phyloP scores from a whole-genome alignment of 2,797 vertebrate species.

The Cheirogaleus major region DNA sequence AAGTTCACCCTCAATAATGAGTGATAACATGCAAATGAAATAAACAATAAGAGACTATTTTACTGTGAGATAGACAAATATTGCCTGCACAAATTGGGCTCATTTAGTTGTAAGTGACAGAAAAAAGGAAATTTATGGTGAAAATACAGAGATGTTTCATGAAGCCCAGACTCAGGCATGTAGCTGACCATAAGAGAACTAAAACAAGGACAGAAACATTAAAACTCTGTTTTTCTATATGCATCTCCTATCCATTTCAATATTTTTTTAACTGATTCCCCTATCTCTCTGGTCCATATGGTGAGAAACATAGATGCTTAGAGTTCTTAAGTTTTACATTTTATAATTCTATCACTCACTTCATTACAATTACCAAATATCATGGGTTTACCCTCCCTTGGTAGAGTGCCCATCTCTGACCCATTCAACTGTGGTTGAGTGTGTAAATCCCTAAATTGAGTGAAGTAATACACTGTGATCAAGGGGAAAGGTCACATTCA shows the following conservation, averaged over 20 bases:
- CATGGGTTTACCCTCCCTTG: not conserved
- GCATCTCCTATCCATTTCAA: not conserved
- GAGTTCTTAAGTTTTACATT: not conserved
- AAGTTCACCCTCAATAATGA: not conserved
- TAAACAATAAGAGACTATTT: not conserved
- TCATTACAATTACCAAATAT: not conserved
- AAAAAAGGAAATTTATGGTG: not conserved
- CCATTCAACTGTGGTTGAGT: not conserved
- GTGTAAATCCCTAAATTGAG: not conserved
- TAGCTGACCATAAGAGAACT: not conserved
- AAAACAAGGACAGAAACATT: not conserved
- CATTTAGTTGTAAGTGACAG: not conserved
- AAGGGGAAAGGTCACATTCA: not conserved
- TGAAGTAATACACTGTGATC: not conserved
- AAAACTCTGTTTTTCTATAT: not conserved
- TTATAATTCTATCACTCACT: not conserved
- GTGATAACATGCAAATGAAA: not conserved
- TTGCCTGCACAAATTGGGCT: not conserved
- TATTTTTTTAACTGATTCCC: not conserved
- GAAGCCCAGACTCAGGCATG: not conserved
- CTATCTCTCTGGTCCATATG: not conserved
- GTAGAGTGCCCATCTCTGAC: not conserved
- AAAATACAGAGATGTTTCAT: not conserved
- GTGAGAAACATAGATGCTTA: not conserved
- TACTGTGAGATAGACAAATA: not conserved